Percentiles rank a stretch among this genome's conserved stretches.
These are phyloP conservation scores for Lasioglossum baleicum DNA, from an alignment of 1,140 invertebrate species.

Conservation along the genomic window DNA sequence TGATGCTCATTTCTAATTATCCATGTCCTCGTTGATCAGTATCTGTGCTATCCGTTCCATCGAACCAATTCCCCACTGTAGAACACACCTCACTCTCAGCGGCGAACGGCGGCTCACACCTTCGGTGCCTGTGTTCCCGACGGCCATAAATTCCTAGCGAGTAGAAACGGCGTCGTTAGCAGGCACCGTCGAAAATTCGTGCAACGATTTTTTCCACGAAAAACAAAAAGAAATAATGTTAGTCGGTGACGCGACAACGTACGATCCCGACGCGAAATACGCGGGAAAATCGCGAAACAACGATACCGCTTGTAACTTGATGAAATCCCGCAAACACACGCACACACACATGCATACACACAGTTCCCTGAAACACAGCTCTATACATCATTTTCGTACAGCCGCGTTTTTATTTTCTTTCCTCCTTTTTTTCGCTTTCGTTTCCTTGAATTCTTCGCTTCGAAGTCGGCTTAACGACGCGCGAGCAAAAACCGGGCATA, in stretches of 20 bases:
- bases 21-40: conserved; percentile 51
- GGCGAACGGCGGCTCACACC: conserved; percentile 1
- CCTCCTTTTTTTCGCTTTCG: not conserved
- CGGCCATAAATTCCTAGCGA: not conserved
- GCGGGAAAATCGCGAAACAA: not conserved
- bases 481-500: conserved; percentile 4
- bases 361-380: not conserved
- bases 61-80: conserved; percentile 24
- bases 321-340: too few relatives aligned
- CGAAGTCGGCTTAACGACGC: conserved; percentile 18
- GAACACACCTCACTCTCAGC: not conserved
- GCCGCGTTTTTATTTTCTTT: too few relatives aligned
- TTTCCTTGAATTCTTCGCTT: not conserved
- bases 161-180: conserved; percentile 21
- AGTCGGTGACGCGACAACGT: too few relatives aligned
- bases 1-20: conserved; percentile 54
- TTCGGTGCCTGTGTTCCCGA: not conserved
- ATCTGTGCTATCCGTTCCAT: conserved; percentile 51
- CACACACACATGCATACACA: too few relatives aligned
- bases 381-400: not conserved
- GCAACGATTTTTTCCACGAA: not conserved
- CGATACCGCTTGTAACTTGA: not conserved
- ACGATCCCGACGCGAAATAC: too few relatives aligned
- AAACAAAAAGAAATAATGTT: too few relatives aligned
- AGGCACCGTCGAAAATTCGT: not conserved